These are phyloP conservation scores for Hyles euphorbiae DNA, from an alignment of 1,140 invertebrate species.

Conservation along the genomic window DNA sequence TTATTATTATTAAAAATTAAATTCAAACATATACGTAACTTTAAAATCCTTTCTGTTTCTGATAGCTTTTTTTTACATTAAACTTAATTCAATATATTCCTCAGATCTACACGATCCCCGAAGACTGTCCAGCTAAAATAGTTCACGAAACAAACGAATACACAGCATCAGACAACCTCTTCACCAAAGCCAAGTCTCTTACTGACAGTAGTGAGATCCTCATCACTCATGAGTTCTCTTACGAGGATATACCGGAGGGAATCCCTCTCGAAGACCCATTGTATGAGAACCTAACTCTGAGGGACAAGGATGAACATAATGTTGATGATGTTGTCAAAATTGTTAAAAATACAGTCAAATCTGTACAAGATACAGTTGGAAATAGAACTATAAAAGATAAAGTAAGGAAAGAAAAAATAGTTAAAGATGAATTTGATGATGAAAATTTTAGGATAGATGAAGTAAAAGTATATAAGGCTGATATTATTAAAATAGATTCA, in stretches of 20 bases:
- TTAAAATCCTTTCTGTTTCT: too few relatives aligned
- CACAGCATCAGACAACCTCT: constrained; percentile 47
- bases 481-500: not conserved
- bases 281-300: constrained; percentile 48
- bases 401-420: too few relatives aligned
- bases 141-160: constrained; percentile 36
- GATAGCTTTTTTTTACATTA: too few relatives aligned
- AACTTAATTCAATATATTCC: constrained; percentile 2
- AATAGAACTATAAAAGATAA: not conserved
- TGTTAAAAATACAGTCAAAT: not conserved
- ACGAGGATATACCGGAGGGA: constrained; percentile 57
- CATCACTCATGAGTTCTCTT: constrained; percentile 50
- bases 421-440: too few relatives aligned
- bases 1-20: too few relatives aligned
- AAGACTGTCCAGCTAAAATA: constrained; percentile 54
- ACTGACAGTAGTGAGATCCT: constrained; percentile 41
- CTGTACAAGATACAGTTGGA: not conserved
- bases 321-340: not conserved
- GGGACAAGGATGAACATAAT: constrained; percentile 15
- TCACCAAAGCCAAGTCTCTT: constrained; percentile 43
- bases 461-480: too few relatives aligned
- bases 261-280: constrained; percentile 56
- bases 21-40: too few relatives aligned
- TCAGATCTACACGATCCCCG: constrained; percentile 60
- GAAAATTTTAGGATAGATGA: too few relatives aligned